Evolutionary conservation across 2,888 invertebrate genomes (phyloP).

Genomic region (Agrenia bidenticulata): DNA sequence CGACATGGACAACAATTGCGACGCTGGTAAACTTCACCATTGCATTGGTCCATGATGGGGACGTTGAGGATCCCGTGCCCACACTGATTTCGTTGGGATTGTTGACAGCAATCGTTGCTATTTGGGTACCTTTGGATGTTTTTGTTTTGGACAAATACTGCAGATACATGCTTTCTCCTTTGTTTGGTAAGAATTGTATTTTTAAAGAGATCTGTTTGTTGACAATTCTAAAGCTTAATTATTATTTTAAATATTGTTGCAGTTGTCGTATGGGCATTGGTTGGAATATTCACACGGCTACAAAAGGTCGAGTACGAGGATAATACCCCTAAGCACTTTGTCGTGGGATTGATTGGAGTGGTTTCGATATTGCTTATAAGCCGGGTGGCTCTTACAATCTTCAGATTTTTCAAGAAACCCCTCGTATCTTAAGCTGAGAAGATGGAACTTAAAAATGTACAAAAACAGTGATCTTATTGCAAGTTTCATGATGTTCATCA

Average conservation of each 20-base stretch:
- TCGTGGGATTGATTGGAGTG: conserved; percentile 5
- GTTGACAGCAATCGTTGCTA: conserved; percentile 10
- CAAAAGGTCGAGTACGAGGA: background rate
- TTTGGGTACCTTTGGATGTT: conserved; percentile 25
- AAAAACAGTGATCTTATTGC: no score
- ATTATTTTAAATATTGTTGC: background rate
- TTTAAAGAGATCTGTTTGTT: background rate
- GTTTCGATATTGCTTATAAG: conserved; percentile 10
- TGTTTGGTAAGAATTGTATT: conserved; percentile 19
- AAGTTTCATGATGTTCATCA: no score
- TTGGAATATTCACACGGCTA: conserved; percentile 18
- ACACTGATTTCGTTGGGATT: conserved; percentile 20
- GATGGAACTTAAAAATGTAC: no score
- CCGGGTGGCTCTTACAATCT: conserved; percentile 8
- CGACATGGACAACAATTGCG: conserved; percentile 32
- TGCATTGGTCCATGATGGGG: conserved; percentile 24
- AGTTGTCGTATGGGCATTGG: conserved; percentile 27
- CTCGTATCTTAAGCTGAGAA: background rate
- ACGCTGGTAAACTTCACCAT: conserved; percentile 22
- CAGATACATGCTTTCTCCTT: conserved; percentile 26
- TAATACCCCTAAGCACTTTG: conserved; percentile 14
- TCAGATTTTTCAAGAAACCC: conserved; percentile 18
- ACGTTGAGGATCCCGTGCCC: conserved; percentile 6
- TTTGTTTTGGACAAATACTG: conserved; percentile 30
- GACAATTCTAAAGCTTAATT: background rate